Conservation (phyloP, 2,888 invertebrate species). For the Ptilodon capucinus region DNA sequence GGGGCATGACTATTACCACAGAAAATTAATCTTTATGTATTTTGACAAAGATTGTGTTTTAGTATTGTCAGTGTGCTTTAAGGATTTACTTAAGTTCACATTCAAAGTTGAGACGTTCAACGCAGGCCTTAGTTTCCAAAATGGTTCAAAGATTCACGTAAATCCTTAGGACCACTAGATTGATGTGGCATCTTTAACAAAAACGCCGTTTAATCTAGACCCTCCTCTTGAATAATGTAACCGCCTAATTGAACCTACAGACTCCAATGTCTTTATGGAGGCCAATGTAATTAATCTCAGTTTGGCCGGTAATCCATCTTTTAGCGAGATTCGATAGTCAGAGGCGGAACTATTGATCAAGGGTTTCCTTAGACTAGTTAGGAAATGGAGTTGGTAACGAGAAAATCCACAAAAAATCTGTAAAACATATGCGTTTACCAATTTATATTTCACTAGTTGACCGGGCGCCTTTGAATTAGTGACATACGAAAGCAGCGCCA, state of each 20-base stretch:
- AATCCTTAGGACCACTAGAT: neutral
- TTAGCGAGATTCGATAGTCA: slow-evolving; percentile 41
- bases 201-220: slow-evolving; percentile 18
- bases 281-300: slow-evolving; percentile 62
- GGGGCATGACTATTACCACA: too few relatives aligned
- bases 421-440: too few relatives aligned
- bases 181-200: slow-evolving; percentile 9
- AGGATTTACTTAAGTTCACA: neutral
- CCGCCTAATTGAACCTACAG: slow-evolving; percentile 29
- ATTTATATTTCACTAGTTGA: too few relatives aligned
- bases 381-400: too few relatives aligned
- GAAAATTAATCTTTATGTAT: too few relatives aligned
- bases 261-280: slow-evolving; percentile 27
- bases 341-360: slow-evolving; percentile 45
- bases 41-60: neutral
- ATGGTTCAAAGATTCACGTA: neutral
- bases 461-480: too few relatives aligned
- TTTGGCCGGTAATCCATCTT: slow-evolving; percentile 60
- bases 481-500: too few relatives aligned
- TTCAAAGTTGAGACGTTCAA: too few relatives aligned
- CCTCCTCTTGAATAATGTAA: slow-evolving; percentile 25
- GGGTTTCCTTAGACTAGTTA: too few relatives aligned
- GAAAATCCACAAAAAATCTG: too few relatives aligned
- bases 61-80: neutral
- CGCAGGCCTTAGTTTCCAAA: too few relatives aligned